A percentile compares a stretch with the other conserved stretches of the same genome.
Conservation (phyloP, 2,113 vertebrate genomes). For the Paralichthys olivaceus region DNA sequence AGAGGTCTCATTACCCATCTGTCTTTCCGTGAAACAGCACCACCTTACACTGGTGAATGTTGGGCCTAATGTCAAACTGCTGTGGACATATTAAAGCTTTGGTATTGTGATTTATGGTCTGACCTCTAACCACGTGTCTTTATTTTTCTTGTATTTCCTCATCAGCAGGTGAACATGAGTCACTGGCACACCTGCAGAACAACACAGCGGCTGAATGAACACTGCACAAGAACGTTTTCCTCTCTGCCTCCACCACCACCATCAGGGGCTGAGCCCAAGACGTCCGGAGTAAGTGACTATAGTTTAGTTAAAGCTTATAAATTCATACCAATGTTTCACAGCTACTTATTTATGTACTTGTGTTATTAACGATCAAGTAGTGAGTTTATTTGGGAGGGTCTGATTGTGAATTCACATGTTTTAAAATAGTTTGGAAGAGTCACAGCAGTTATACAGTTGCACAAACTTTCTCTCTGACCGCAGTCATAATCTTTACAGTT, state of each 20-base stretch:
- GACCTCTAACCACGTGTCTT: not conserved
- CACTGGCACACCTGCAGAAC: conserved; percentile 37
- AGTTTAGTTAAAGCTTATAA: too few species aligned
- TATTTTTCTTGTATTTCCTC: conserved; percentile 49
- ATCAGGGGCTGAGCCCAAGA: conserved; percentile 45
- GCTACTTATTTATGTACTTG: too few species aligned
- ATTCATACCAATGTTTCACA: not conserved
- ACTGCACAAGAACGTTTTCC: conserved; percentile 51
- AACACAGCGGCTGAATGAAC: conserved; percentile 11
- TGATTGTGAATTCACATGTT: not conserved
- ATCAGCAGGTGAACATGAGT: conserved; percentile 34
- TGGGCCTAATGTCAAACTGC: not conserved
- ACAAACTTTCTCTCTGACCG: not conserved
- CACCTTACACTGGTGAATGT: conserved; percentile 6
- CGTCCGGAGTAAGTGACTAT: conserved; percentile 65
- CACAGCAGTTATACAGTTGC: not conserved
- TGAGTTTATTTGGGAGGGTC: not conserved
- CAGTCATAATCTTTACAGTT: not conserved
- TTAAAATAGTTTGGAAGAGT: not conserved
- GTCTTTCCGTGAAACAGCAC: not conserved
- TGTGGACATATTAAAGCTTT: not conserved
- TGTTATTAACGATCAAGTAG: not conserved
- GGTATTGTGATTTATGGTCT: not conserved
- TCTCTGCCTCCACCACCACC: conserved; percentile 69
- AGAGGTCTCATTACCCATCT: not conserved